Evolutionary conservation across 2,888 invertebrate species (phyloP).

Genomic region (Tineola bisselliella): DNA sequence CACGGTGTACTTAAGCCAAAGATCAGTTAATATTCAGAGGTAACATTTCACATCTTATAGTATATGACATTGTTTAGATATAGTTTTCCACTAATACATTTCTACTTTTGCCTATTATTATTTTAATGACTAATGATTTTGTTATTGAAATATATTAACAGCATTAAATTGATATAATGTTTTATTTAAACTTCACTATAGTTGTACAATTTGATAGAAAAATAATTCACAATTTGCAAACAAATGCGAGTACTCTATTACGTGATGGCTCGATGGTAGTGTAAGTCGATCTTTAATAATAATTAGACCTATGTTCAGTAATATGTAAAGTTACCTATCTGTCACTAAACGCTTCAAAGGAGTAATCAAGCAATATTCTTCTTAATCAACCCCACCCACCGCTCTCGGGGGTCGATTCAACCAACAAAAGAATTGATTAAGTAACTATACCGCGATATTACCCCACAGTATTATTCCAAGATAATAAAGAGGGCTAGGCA

Average conservation of each 20-base stretch:
- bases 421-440: constrained; percentile 69
- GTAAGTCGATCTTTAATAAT: no score
- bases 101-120: no score
- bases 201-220: no score
- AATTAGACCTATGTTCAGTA: no score
- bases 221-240: no score
- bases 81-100: not conserved
- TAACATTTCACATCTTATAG: not conserved
- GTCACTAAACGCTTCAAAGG: constrained; percentile 43
- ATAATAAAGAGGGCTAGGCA: constrained; percentile 64
- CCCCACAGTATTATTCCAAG: constrained; percentile 61
- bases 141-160: no score
- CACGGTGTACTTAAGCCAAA: not conserved
- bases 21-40: not conserved
- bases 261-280: no score
- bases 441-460: constrained; percentile 66
- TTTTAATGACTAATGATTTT: no score
- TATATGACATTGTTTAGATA: not conserved
- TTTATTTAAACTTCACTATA: no score
- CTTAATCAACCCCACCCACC: constrained; percentile 66
- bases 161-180: no score
- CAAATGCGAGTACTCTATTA: no score
- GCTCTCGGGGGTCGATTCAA: constrained; percentile 54
- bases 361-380: constrained; percentile 68
- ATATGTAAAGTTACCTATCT: not conserved